Evolutionary conservation across 2,888 invertebrate species (phyloP), one percentile per base, ranked within the genome.

Genomic region (Deroplatys truncata): DNA sequence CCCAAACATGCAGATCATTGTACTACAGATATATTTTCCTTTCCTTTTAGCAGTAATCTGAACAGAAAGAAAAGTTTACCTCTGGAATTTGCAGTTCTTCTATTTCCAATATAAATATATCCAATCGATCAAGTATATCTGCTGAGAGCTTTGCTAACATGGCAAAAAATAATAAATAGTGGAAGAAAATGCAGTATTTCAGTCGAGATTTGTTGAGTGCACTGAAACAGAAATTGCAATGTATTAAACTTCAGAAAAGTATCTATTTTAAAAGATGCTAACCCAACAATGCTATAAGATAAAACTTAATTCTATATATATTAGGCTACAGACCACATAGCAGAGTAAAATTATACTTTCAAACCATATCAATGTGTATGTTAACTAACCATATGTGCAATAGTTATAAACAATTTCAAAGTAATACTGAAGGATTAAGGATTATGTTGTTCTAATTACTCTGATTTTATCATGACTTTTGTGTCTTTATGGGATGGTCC

Each of bases 181-280:
- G 99, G 94, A 98, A 97, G 94, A 98, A 97, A 94, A 99, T 97
- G 94, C 98, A 98, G 93, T 97, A 97, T 94, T 98, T 98, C 93
- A 99, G 95, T 92, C 99, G 96, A 91, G 98, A 98, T 95, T 99
- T 99, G 95, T 98, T 98, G 93, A 98, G 95, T 93, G 98, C 98
- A 95, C 99, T 99, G 96, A 92, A 96, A 96, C 92, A 92, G 92
- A 92, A 92, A 91, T 92, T 28, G 31, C 3, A 85, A 90, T 91
- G 0, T 89, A 88, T 88, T 90, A 43, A 43, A 72, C 56, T 25
- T 20, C 56, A 72, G 25, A 72, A 20, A 72, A 20, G 84, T 82
- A 90, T n/a, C 31, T 7, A n/a, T 28, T 84, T 84, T 9, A 28
- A 72, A 8, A 29, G 82, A 35, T n/a, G 31, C 15, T 56, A 25